Evolutionary conservation across 1,140 invertebrate genomes (phyloP).

Genomic region (Temnothorax longispinosus): DNA sequence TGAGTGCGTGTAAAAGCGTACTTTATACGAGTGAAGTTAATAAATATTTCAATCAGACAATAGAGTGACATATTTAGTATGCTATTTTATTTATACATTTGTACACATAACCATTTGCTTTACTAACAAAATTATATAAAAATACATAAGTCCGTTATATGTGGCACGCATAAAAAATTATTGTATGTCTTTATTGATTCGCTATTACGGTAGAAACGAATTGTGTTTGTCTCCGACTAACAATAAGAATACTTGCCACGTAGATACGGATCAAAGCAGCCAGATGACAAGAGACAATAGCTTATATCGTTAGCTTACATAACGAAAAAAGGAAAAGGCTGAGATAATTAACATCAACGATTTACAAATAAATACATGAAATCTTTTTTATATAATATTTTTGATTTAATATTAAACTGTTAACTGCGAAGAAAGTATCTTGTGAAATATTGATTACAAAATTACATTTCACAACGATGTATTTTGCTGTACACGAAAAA

Average conservation of each 20-base stretch:
- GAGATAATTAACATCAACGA: background rate
- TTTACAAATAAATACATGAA: background rate
- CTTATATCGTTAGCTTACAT: background rate
- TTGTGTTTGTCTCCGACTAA: background rate
- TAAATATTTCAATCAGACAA: background rate
- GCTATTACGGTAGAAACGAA: background rate
- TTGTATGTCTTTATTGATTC: background rate
- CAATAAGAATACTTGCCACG: background rate
- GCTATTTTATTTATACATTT: background rate
- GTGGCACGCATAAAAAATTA: background rate
- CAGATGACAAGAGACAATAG: background rate
- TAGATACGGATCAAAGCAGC: background rate
- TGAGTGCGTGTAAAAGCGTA: background rate
- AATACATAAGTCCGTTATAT: background rate
- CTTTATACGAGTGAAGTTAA: background rate
- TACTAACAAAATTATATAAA: background rate
- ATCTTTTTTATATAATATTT: background rate
- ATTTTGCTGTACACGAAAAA: no score
- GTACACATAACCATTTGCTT: background rate
- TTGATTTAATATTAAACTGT: background rate
- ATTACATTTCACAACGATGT: background rate
- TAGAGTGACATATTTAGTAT: background rate
- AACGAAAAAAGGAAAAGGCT: background rate
- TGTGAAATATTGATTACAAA: background rate
- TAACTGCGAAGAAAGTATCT: background rate